These are phyloP conservation scores for Oncorhynchus mykiss DNA, from an alignment of 2,113 vertebrate genomes.

Conservation along the genomic window DNA sequence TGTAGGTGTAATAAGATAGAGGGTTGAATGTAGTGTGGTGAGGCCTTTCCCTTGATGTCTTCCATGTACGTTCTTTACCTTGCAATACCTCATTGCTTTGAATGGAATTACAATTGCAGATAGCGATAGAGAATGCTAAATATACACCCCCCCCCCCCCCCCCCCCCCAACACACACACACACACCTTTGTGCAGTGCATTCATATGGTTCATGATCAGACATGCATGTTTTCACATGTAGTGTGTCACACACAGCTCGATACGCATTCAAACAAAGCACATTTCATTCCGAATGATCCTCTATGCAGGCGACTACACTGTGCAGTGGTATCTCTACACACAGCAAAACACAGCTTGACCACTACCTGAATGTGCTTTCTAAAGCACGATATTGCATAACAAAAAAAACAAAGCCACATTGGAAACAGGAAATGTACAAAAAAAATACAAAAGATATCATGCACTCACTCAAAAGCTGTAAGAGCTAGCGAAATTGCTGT, in stretches of 20 bases:
- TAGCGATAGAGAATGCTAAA: not conserved
- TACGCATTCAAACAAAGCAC: conserved; percentile 17
- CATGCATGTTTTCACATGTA: conserved; percentile 43
- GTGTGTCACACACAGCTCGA: conserved; percentile 16
- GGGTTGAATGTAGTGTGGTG: no score
- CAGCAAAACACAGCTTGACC: conserved; percentile 7
- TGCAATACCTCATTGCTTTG: not conserved
- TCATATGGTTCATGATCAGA: not conserved
- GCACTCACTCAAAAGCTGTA: conserved; percentile 46
- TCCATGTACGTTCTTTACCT: not conserved
- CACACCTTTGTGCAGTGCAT: conserved; percentile 4
- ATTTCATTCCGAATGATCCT: not conserved
- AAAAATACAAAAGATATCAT: conserved; percentile 39
- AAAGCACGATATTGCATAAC: conserved; percentile 15
- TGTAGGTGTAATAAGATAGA: no score
- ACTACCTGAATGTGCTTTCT: conserved; percentile 11
- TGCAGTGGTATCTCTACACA: not conserved
- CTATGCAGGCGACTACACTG: not conserved
- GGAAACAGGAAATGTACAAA: not conserved
- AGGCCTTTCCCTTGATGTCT: no score
- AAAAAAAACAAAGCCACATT: no score
- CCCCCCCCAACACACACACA: no score
- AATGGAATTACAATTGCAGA: not conserved
- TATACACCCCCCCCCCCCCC: no score
- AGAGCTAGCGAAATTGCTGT: not conserved